These are phyloP conservation scores for Acrocephalus arundinaceus DNA, from an alignment of 2,113 vertebrate species.

Conservation along the genomic window DNA sequence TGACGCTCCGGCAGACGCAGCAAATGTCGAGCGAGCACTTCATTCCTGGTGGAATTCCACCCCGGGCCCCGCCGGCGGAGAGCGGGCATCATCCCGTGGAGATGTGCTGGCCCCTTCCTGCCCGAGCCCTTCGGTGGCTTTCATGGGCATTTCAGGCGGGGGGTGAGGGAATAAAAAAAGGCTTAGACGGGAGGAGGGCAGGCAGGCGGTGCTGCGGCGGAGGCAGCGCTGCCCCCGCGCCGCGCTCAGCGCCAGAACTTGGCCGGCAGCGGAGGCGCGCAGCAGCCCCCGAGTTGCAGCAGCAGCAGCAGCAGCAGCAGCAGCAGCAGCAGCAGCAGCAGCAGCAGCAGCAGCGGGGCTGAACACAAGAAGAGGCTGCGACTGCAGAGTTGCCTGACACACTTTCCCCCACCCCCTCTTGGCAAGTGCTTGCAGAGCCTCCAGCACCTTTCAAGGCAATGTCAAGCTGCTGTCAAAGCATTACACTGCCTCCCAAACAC, in stretches of 20 bases:
- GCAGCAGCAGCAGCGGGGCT: conserved; percentile 10
- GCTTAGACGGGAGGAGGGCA: not conserved
- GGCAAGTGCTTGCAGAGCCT: conserved; percentile 58
- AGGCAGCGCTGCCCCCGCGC: not conserved
- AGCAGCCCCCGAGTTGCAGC: conserved; percentile 16
- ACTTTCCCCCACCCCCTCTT: conserved; percentile 61
- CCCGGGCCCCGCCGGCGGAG: not conserved
- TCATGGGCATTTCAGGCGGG: not conserved
- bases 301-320: conserved; percentile 16
- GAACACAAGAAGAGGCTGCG: not conserved
- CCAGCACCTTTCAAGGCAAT: conserved; percentile 71
- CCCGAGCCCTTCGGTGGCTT: not conserved
- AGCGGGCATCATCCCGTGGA: not conserved
- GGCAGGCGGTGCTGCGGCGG: not conserved
- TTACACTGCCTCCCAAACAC: not conserved
- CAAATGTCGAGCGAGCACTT: not conserved
- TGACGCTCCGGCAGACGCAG: not conserved
- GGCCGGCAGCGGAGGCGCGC: not conserved
- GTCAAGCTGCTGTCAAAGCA: conserved; percentile 64
- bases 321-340: conserved; percentile 15
- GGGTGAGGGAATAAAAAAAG: not conserved
- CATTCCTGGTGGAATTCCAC: not conserved
- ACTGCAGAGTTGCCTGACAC: conserved; percentile 58
- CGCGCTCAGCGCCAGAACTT: not conserved
- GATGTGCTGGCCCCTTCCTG: not conserved